Base-by-base conservation (phyloP, 2,888 invertebrate genomes). In the Trileptium ribeirensis region DNA sequence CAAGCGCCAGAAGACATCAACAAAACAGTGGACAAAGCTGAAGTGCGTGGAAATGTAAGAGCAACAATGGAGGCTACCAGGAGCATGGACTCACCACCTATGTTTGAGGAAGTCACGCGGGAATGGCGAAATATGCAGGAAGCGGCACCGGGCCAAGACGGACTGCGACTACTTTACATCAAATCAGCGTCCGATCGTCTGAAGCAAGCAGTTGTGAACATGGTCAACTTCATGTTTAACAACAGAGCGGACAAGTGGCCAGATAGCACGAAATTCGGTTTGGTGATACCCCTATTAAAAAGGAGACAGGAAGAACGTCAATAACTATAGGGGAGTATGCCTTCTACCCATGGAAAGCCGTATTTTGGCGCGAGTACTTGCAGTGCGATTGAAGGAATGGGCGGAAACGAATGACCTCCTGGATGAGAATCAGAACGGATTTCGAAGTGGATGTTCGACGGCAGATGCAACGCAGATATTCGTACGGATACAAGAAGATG, bases 171-270 rank as follows among this genome's bases (percentile, higher is more conserved):
- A n/a, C 3, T 70, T 8, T 70, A 70, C 36, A 70, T 70, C 31
- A 70, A 70, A 31, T 15, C 3, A 8, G 70, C 70, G 36, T 70
- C 70, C 3, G 70, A 70, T n/a, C 8, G 8, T 15, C 8, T 70
- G 33, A 70, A 70, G n/a, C 70, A 70, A 31, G 8, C 8, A 70
- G 36, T 70, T 36, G 70, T 70, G 33, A 36, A 8, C 15, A 70
- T 70, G 70, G 70, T 70, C n/a, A 8, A 70, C 3, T 70, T 70
- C 33, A 70, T 70, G 70, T 70, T 31, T 70, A 8, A 31, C 31
- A 70, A 70, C 36, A 8, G 70, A 70, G 70, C 70, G 70, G 70
- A 70, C n/a, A 70, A 31, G 36, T 70, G 70, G 70, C 70, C 70
- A 70, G 70, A 70, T 19, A 70, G 33, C 70, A 70, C 33, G 19